Percentiles rank a stretch among this genome's conserved stretches.
Conservation (phyloP, 2,888 invertebrate species). For the Cantharis rustica region DNA sequence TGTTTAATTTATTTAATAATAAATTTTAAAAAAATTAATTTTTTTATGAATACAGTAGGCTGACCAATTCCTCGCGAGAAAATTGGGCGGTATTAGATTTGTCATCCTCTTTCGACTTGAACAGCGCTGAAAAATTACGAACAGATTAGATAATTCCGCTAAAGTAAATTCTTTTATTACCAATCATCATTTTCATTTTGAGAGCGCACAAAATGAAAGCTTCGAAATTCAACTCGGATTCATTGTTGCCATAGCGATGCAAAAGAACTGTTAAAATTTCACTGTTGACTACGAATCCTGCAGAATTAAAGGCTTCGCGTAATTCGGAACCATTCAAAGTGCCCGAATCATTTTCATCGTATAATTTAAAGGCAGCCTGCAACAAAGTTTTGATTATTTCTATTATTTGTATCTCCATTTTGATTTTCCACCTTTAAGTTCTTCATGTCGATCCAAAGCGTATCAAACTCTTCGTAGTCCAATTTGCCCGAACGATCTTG, state of each 20-base stretch:
- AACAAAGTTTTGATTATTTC: conserved; percentile 15
- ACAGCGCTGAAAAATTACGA: conserved; percentile 70
- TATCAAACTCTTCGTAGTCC: not conserved
- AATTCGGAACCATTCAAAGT: not conserved
- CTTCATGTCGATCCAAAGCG: not conserved
- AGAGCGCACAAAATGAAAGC: not conserved
- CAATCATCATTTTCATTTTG: not conserved
- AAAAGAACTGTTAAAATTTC: not conserved
- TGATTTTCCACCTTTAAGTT: not conserved
- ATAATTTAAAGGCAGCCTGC: not conserved
- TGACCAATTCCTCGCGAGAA: not conserved
- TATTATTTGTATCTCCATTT: not conserved
- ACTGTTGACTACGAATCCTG: not conserved
- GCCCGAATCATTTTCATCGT: not conserved
- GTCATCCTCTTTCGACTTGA: not conserved
- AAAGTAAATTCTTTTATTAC: not conserved
- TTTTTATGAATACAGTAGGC: not conserved
- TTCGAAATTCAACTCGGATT: not conserved
- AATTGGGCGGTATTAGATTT: not conserved
- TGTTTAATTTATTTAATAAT: conserved; percentile 60
- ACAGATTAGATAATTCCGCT: not conserved
- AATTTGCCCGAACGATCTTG: not conserved
- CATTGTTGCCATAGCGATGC: not conserved
- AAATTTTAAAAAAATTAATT: no score
- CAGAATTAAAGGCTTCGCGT: no score